These are phyloP conservation scores for Corythornis cristatus DNA, from an alignment of 2,113 vertebrate species.

Conservation along the genomic window DNA sequence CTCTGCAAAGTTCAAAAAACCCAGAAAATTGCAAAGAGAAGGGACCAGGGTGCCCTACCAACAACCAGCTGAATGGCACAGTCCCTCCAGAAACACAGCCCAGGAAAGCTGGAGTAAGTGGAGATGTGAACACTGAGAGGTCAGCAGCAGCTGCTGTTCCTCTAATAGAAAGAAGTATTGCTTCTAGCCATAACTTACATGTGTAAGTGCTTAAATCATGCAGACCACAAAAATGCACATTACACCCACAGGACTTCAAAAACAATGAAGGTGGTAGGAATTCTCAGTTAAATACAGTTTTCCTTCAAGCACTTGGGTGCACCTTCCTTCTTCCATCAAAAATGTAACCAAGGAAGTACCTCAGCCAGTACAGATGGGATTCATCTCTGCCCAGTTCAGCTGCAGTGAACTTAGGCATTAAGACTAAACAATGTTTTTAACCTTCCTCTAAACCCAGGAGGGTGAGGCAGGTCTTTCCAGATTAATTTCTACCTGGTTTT, in stretches of 20 bases:
- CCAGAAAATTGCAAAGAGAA: neutral
- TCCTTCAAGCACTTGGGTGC: neutral
- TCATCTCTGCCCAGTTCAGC: neutral
- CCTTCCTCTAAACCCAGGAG: neutral
- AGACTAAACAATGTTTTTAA: neutral
- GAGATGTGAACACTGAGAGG: neutral
- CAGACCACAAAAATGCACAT: constrained; percentile 33
- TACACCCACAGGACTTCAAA: neutral
- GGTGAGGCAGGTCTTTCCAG: neutral
- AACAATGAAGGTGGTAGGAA: neutral
- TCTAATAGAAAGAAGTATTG: neutral
- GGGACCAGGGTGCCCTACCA: neutral
- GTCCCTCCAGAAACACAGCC: neutral
- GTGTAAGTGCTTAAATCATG: constrained; percentile 17
- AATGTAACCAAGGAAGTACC: neutral
- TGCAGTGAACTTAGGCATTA: neutral
- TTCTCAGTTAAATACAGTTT: neutral
- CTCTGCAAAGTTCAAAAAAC: neutral
- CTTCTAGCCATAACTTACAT: constrained; percentile 1
- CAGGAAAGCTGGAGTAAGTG: neutral
- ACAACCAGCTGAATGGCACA: neutral
- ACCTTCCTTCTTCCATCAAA: neutral
- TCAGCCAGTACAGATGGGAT: neutral
- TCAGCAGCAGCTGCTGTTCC: constrained; percentile 6
- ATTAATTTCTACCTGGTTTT: neutral